These are phyloP conservation scores for Pteropus rufus DNA, from an alignment of 2,797 vertebrate species.

Conservation along the genomic window DNA sequence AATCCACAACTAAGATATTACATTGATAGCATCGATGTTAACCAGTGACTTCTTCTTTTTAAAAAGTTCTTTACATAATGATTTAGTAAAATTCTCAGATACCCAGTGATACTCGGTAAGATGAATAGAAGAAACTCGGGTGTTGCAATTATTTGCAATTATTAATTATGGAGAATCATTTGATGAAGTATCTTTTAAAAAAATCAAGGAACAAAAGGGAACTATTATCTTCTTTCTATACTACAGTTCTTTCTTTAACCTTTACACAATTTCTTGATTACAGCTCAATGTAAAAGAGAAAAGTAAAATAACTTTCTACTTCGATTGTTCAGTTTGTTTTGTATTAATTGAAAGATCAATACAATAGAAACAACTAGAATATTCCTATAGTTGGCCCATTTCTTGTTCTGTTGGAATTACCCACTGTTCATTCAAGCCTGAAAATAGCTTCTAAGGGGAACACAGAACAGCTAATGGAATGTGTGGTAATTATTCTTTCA, in stretches of 20 bases:
- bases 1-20: not conserved
- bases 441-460: slow-evolving; percentile 57
- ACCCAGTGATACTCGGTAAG: not conserved
- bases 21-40: not conserved
- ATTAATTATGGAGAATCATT: slow-evolving; percentile 45
- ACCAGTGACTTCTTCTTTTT: not conserved
- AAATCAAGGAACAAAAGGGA: slow-evolving; percentile 64
- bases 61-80: not conserved
- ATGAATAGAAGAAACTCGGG: slow-evolving; percentile 35
- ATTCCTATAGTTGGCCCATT: slow-evolving; percentile 49
- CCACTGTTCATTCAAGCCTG: slow-evolving; percentile 34
- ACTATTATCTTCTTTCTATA: slow-evolving; percentile 48
- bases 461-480: slow-evolving; percentile 13
- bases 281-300: slow-evolving; percentile 39
- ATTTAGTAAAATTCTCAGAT: slow-evolving; percentile 1
- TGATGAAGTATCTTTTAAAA: slow-evolving; percentile 45
- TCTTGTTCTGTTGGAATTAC: slow-evolving; percentile 51
- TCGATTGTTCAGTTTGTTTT: slow-evolving; percentile 66
- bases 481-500: not conserved
- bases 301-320: slow-evolving; percentile 28
- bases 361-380: slow-evolving; percentile 55
- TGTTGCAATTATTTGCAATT: slow-evolving; percentile 36
- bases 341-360: slow-evolving; percentile 67
- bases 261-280: slow-evolving; percentile 44
- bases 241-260: not conserved